Evolutionary conservation across 92 coral and sea anemone genomes (phyloP), one percentile per base, ranked within the genome.

Genomic region (Siderastrea radians): DNA sequence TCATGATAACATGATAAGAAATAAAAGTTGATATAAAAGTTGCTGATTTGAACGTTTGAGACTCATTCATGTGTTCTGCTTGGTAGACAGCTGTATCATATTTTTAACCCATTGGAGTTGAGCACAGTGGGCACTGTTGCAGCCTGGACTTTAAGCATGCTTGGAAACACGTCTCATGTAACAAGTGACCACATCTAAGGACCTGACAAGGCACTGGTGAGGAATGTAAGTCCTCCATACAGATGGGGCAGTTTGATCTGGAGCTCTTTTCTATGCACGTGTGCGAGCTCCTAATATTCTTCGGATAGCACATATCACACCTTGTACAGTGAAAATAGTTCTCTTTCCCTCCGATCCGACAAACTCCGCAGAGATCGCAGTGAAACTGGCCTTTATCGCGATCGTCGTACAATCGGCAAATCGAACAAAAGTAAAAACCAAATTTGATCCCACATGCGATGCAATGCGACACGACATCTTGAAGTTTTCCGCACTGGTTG

Each of bases 361-460:
- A 97, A 63, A 92, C 57, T 3, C 99, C 99, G 86, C 99, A 97
- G 53, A 82, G 87, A 14, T 91, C 92, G 81, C 99, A 97, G 84
- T 97, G 99, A 68, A 94, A 97, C 67, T 97, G 99, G 58, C 99
- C 98, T 72, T 95, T 97, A 46, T 95, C 98, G 11, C 86, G 77
- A 85, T 97, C 99, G 67, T 97, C 99, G 78, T 90, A 97, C 5
- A 97, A 80, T 43, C 99, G 98, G 63, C 99, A 97, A 67, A 80
- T 82, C 50, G 91, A 58, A 82, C 99, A 97, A 47, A 94, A 97
- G 80, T 97, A 97, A 71, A 97, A 92, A 5, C 98, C 98, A 78
- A 97, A 97, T 9, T 89, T 91, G 83, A 97, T 94, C 16, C 79
- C 78, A 73, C 99, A 97, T 59, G 75, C 80, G 11, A 59, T 50